A percentile compares a stretch with the other conserved stretches of the same genome.
Evolutionary conservation across 2,113 vertebrate genomes (phyloP).

Genomic region (Mirounga angustirostris): DNA sequence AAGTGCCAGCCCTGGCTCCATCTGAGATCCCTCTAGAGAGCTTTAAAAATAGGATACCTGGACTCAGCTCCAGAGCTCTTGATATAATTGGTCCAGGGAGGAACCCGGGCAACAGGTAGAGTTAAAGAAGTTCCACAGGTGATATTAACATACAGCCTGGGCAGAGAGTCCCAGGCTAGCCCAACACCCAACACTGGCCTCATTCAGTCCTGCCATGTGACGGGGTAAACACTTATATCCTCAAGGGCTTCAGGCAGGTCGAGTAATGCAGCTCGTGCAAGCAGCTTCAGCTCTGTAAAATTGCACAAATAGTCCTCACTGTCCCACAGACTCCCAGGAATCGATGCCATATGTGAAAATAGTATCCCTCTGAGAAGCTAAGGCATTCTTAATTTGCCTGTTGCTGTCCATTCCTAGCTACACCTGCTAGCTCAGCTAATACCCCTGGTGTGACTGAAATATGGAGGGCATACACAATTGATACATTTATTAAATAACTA

Average conservation of each 20-base stretch:
- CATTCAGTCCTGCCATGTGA: neutral
- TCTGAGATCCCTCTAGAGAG: neutral
- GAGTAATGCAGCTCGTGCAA: neutral
- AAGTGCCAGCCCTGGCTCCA: neutral
- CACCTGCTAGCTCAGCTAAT: neutral
- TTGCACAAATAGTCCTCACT: neutral
- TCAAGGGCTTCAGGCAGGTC: neutral
- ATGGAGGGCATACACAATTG: neutral
- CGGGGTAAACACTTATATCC: neutral
- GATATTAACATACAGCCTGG: too few species aligned
- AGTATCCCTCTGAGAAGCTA: neutral
- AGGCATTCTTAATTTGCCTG: neutral
- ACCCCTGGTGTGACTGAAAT: neutral
- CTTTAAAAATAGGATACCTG: neutral
- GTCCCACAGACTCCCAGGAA: neutral
- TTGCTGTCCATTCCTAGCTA: neutral
- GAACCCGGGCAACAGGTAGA: neutral
- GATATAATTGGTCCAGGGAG: constrained; percentile 13
- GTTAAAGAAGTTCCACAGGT: too few species aligned
- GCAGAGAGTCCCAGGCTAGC: neutral
- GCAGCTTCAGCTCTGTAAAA: neutral
- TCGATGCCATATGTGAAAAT: neutral
- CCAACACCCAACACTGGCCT: neutral
- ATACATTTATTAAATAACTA: neutral
- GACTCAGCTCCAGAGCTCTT: neutral